A percentile compares a stretch with the other conserved stretches of the same genome.
Conservation (phyloP, 1,140 invertebrate genomes). For the Lineus longissimus region DNA sequence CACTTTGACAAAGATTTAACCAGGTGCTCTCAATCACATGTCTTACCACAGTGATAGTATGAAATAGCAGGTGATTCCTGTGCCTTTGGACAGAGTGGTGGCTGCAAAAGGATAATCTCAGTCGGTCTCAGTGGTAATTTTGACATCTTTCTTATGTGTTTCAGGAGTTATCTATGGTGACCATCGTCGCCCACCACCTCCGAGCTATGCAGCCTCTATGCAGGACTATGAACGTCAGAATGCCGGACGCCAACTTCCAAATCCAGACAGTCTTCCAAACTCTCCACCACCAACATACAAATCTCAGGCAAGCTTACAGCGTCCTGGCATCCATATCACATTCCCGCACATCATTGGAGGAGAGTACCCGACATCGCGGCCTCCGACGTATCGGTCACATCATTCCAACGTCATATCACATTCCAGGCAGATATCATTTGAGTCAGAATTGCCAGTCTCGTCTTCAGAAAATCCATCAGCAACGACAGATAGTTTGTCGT, state of each 20-base stretch:
- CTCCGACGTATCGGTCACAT: conserved; percentile 49
- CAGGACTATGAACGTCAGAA: conserved; percentile 47
- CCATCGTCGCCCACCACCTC: conserved; percentile 48
- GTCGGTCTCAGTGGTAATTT: too few species aligned
- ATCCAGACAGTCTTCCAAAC: conserved; percentile 39
- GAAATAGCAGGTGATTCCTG: too few species aligned
- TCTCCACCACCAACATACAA: conserved; percentile 49
- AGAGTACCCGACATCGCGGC: conserved; percentile 40
- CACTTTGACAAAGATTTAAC: too few species aligned
- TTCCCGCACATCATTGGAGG: conserved; percentile 38
- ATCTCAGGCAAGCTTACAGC: conserved; percentile 42
- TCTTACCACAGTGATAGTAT: too few species aligned
- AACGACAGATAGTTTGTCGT: too few species aligned
- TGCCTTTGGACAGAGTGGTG: too few species aligned
- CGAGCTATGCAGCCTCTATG: conserved; percentile 49
- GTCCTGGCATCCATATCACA: conserved; percentile 46
- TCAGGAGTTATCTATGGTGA: conserved; percentile 50
- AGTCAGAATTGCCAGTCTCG: too few species aligned
- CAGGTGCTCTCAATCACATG: too few species aligned
- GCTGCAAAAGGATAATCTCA: too few species aligned
- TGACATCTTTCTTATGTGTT: conserved; percentile 8
- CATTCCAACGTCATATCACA: background rate
- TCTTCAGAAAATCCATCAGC: too few species aligned
- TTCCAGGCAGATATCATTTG: too few species aligned
- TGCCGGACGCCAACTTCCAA: conserved; percentile 26